Conservation (phyloP, 2,888 invertebrate genomes). For the Rotaria magnacalcarata region DNA sequence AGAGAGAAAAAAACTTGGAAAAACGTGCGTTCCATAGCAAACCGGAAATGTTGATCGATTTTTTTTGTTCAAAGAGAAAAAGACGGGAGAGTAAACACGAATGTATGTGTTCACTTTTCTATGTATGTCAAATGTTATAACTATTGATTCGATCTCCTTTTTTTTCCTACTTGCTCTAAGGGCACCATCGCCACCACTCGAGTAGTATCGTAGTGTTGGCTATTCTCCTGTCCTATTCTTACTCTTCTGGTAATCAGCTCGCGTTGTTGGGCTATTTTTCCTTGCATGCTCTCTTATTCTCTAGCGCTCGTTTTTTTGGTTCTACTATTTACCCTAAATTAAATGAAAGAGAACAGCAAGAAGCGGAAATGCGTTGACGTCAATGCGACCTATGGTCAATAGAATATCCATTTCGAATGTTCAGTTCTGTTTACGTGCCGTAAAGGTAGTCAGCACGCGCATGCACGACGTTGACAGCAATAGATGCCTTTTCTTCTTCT, state of each 20-base stretch:
- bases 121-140: not conserved
- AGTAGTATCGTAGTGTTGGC: not conserved
- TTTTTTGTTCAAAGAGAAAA: not conserved
- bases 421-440: not conserved
- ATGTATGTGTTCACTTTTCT: not conserved
- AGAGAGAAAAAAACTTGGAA: not conserved
- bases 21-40: not conserved
- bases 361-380: not conserved
- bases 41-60: conserved; percentile 8
- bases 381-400: conserved; percentile 1
- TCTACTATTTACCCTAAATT: not conserved
- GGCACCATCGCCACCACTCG: conserved; percentile 1
- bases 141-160: conserved; percentile 2
- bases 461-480: not conserved
- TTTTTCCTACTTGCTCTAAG: not conserved
- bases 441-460: not conserved
- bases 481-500: not conserved
- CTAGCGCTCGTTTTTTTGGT: not conserved
- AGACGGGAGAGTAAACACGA: not conserved
- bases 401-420: conserved; percentile 2
- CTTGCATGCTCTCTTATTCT: not conserved
- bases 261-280: conserved; percentile 19
- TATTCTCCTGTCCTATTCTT: not conserved
- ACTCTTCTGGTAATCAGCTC: conserved; percentile 6
- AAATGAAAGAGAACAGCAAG: not conserved